Evolutionary conservation across 2,888 invertebrate species (phyloP).

Genomic region (Cryptophagus acutangulus): DNA sequence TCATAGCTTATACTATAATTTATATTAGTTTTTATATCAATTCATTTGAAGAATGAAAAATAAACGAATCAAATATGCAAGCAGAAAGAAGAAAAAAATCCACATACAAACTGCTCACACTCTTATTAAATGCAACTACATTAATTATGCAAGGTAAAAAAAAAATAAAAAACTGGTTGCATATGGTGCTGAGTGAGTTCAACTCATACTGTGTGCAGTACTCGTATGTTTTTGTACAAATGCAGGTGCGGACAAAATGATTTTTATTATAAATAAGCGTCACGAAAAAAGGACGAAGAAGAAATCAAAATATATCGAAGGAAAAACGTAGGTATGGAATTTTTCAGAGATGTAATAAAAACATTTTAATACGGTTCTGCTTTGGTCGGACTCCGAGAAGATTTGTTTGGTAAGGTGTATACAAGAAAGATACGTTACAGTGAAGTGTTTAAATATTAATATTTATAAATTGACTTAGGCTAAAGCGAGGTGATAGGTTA

Average conservation of each 20-base stretch:
- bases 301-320: no score
- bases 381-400: no score
- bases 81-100: constrained; percentile 3
- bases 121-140: constrained; percentile 26
- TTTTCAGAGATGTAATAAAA: no score
- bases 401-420: no score
- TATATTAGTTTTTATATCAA: constrained; percentile 17
- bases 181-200: constrained; percentile 4
- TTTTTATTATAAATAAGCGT: constrained; percentile 1
- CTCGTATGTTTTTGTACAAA: neutral
- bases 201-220: constrained; percentile 1
- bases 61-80: constrained; percentile 7
- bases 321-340: no score
- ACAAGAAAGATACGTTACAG: constrained; percentile 37
- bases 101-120: constrained; percentile 18
- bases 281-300: no score
- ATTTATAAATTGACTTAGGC: constrained; percentile 47
- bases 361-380: no score
- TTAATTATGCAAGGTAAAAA: constrained; percentile 25
- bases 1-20: constrained; percentile 9
- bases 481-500: constrained; percentile 44
- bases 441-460: constrained; percentile 45
- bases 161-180: constrained; percentile 23
- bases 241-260: constrained; percentile 3
- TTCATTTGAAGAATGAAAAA: constrained; percentile 15